Base-by-base conservation (phyloP, 2,113 vertebrate species). In the Prinia subflava region DNA sequence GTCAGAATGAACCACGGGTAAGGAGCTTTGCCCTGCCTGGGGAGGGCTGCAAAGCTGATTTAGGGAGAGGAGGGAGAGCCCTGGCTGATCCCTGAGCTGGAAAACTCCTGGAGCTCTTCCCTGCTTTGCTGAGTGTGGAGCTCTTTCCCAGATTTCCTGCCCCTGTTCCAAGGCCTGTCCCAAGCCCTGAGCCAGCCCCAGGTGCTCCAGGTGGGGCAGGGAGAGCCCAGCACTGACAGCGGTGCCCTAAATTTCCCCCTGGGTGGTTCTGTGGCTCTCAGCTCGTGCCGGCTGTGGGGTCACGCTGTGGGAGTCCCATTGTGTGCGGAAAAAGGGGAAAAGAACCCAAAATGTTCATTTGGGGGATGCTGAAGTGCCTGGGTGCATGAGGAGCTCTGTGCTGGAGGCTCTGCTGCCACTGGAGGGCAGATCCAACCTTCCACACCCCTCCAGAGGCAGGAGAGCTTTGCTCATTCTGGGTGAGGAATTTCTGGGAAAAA, bases 1-100 rank as follows among this genome's bases (percentile, higher is more conserved):
- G 27, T 83, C 70, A 31, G 75, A 93, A 95, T 85, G 20, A 89
- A 90, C 82, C 12, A 60, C 47, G 28, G 85, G 87, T 95, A 95
- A 96, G 90, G 92, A 96, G 96, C 52, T 96, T 96, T 94, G 39
- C 42, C 1, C 13, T 25, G 47, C 31, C 27, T 14, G 27, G 56
- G 57, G 55, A 85, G 69, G 74, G 87, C 83, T 64, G 65, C 81
- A 91, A 92, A 95, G 92, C 95, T 89, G 94, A 59, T 95, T 69
- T 53, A 11, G 62, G n/a, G 85, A 39, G 42, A 9, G 55, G 55
- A 33, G 3, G 60, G 47, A 39, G 31, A 50, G 39, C 24, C 46
- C 30, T 33, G 18, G 89, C 15, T 78, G 73, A 71, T 67, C 76
- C 69, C 30, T 2, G 1, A 10, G 12, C 55, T 77, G 84, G 68